Conservation (phyloP, 2,113 vertebrate genomes). For the Vulpes ferrilata region DNA sequence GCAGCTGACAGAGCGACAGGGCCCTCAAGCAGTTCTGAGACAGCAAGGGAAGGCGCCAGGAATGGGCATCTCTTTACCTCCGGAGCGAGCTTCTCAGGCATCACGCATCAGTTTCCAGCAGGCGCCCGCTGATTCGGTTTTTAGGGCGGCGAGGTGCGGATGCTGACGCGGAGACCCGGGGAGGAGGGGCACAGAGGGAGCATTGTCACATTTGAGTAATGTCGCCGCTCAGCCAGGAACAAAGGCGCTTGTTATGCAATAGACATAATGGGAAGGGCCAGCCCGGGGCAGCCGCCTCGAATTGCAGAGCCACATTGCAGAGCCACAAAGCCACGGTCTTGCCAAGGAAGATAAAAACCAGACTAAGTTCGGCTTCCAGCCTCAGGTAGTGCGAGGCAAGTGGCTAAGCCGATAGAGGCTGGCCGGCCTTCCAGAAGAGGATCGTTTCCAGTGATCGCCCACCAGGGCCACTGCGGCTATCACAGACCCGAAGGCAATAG, state of each 20-base stretch:
- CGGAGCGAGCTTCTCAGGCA: neutral
- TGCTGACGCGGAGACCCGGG: neutral
- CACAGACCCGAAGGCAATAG: neutral
- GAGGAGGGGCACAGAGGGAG: conserved; percentile 44
- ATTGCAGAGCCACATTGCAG: no score
- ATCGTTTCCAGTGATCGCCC: neutral
- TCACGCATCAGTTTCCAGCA: neutral
- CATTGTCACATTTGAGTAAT: conserved; percentile 30
- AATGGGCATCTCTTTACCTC: conserved; percentile 32
- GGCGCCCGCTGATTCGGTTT: conserved; percentile 30
- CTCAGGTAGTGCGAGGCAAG: neutral
- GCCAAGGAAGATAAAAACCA: neutral
- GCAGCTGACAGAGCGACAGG: neutral
- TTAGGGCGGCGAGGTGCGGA: neutral
- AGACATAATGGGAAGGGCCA: conserved; percentile 18
- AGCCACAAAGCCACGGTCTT: neutral
- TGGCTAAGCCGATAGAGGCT: neutral
- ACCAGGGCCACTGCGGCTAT: neutral
- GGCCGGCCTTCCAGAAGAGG: neutral
- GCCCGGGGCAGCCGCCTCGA: conserved; percentile 2
- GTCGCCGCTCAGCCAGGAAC: conserved; percentile 23
- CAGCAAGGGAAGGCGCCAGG: neutral
- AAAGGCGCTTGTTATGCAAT: conserved; percentile 56
- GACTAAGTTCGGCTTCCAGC: neutral
- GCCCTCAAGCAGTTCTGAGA: neutral